phyloP scores from a whole-genome alignment of 2,888 invertebrate species.

The Pseudanteris insignis region DNA sequence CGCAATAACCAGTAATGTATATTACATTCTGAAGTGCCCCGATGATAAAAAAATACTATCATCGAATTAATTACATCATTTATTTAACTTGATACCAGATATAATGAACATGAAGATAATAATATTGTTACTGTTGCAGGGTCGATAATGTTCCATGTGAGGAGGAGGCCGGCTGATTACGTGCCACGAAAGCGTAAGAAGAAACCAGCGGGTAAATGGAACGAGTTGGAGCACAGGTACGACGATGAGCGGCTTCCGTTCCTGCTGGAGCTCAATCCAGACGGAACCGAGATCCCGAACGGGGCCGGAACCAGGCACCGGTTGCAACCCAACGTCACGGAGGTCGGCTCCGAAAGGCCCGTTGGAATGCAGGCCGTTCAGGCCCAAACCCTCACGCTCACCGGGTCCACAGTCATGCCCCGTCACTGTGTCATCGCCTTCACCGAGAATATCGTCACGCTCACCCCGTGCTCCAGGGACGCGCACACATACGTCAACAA shows the following conservation, averaged over 20 bases:
- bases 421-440: conserved; percentile 94
- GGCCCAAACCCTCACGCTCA: conserved; percentile 74
- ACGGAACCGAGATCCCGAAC: conserved; percentile 69
- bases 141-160: conserved; percentile 97
- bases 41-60: no score
- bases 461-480: conserved; percentile 92
- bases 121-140: no score
- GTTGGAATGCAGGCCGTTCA: conserved; percentile 67
- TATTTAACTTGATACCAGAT: no score
- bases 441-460: conserved; percentile 89
- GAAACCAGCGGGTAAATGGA: conserved; percentile 72
- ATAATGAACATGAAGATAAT: no score
- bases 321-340: conserved; percentile 74
- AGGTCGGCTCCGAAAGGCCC: conserved; percentile 82
- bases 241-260: conserved; percentile 72
- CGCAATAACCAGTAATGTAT: no score
- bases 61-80: no score
- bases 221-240: conserved; percentile 68
- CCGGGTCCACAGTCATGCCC: conserved; percentile 91
- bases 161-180: conserved; percentile 89
- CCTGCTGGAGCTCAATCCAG: conserved; percentile 85
- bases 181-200: conserved; percentile 91
- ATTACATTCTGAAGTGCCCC: no score
- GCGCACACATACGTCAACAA: conserved; percentile 96
- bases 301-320: conserved; percentile 67